These are phyloP conservation scores for Ciconia nigra DNA, from an alignment of 2,797 vertebrate species.

Conservation along the genomic window DNA sequence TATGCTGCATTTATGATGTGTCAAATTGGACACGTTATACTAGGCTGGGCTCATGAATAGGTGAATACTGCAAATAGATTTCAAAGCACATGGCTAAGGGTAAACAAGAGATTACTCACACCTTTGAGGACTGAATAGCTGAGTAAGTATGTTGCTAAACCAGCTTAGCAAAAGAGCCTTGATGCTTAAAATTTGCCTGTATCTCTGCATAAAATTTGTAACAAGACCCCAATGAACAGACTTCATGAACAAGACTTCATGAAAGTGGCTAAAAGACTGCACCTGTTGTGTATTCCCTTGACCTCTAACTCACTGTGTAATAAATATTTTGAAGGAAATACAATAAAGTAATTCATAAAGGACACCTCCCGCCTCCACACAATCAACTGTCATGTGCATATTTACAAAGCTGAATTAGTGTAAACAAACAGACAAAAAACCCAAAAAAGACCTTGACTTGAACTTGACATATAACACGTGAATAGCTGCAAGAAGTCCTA, in stretches of 20 bases:
- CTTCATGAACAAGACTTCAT: not conserved
- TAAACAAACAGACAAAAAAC: not conserved
- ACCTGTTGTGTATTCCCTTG: not conserved
- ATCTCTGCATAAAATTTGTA: not conserved
- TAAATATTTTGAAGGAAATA: not conserved
- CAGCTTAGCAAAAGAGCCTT: not conserved
- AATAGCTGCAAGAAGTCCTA: not conserved
- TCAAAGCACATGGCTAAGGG: not conserved
- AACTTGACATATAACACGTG: not conserved
- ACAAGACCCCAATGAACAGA: not conserved
- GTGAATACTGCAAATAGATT: not conserved
- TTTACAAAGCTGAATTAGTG: not conserved
- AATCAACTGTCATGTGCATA: not conserved
- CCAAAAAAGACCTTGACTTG: not conserved
- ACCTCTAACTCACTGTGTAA: not conserved
- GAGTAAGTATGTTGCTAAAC: not conserved
- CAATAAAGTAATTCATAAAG: not conserved
- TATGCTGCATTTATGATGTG: not conserved
- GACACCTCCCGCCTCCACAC: not conserved
- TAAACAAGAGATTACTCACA: conserved; percentile 31
- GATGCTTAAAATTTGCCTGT: not conserved
- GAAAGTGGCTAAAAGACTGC: not conserved
- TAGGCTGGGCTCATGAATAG: not conserved
- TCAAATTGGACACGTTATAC: not conserved
- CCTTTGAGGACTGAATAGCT: not conserved